Evolutionary conservation across 2,888 invertebrate species (phyloP), one percentile per base, ranked within the genome.

Genomic region (Bembecia ichneumoniformis): DNA sequence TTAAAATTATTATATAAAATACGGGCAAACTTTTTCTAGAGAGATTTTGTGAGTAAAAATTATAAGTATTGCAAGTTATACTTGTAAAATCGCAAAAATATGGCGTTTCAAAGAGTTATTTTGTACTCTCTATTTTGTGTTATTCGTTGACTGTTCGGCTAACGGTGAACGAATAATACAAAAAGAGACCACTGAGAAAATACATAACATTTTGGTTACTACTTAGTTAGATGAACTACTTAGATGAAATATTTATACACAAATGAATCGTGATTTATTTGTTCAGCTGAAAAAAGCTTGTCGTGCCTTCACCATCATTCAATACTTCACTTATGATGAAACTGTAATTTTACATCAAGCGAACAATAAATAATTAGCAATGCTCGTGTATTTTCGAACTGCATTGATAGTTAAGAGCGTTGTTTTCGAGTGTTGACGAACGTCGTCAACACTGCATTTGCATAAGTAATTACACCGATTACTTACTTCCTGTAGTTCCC

Each of bases 261-360:
- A 44, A 13, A 35, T 47, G 44, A 43, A 44, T 15, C 17, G 13
- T 36, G 44, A 15, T 47, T 45, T 49, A 47, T 47, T 49, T 47
- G 51, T 49, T 49, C 51, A 43, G 35, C 35, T 52, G 49, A 49
- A 49, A 47, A 47, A 14, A 13, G 34, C 3, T 15, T 14, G 46
- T 51, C 49, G 53, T 58, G 56, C 53, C 50, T 54, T 43, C 55
- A 52, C 50, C n/a, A 58, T 55, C 53, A 54, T 58, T 50, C 56
- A 56, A 52, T 49, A 49, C 55, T 55, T 58, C 69, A 64, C 7
- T 28, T 28, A 28, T 28, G 28, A 64, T 72, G 66, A 68, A 71
- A 69, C 48, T 64, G 64, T 63, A 68, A 71, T 63, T 59, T 56
- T 44, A 34, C 47, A 47, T 47, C 43, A 34, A 49, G 49, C 49